Base-by-base conservation (phyloP, 2,113 vertebrate species). In the Hippocampus zosterae region DNA sequence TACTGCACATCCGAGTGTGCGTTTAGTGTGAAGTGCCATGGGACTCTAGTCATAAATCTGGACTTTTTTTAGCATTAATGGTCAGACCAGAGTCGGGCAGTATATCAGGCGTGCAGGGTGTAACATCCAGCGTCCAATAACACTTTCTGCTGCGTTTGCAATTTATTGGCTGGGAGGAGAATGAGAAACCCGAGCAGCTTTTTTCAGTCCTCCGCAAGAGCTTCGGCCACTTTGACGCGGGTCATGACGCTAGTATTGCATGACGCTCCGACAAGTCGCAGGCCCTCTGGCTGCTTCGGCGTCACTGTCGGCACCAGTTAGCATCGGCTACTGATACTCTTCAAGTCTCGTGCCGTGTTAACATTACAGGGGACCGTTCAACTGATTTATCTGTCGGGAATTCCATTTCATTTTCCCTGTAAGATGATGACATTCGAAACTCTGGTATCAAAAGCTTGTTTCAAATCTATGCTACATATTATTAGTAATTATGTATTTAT, bases 1-100 rank as follows among this genome's bases (percentile, higher is more conserved):
- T 85, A 86, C 86, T 88, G 86, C 67, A 75, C 53, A 68, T 76
- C 67, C 70, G 72, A 79, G 37, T 69, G 3, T 71, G 59, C 69
- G 69, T 81, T 25, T 73, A 80, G 77, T 68, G 60, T 83, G 84
- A 76, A 67, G 46, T 61, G 65, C 8, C 23, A 56, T 23, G 71
- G 61, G 41, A 59, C 40, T 37, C 40, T 25, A 25, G 64, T 67
- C 50, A 72, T 84, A 73, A 76, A 77, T 77, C 74, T 48, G 40
- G 56, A 73, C 59, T 46, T 67, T 63, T 63, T 71, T 56, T 53
- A n/a, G 65, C n/a, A 3, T 65, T 67, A 56, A 78, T 69, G 50
- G 37, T 68, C 57, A 7, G 42, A 73, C 66, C 67, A 41, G 18
- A 65, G 62, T 72, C 66, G 42, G 52, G 62, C 53, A n/a, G 10